Conservation (phyloP, 2,888 invertebrate species). For the Phorcus lineatus region DNA sequence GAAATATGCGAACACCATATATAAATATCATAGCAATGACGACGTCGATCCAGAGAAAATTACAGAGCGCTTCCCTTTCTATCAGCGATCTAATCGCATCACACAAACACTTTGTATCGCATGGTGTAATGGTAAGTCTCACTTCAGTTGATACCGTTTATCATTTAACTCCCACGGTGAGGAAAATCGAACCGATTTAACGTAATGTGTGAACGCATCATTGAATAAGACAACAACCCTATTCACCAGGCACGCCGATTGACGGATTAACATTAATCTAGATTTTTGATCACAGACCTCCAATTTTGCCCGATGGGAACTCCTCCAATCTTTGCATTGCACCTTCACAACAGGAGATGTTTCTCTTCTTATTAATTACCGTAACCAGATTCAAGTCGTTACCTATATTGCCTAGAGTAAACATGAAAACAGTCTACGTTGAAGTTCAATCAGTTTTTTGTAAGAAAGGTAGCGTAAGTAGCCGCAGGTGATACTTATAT, state of each 20-base stretch:
- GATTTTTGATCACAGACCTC: background rate
- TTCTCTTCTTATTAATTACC: conserved; percentile 6
- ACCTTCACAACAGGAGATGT: background rate
- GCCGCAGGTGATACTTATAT: background rate
- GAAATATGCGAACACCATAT: too few relatives aligned
- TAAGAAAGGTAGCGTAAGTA: background rate
- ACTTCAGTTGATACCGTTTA: too few relatives aligned
- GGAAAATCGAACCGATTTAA: conserved; percentile 1
- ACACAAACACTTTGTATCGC: background rate
- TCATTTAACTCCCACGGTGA: conserved; percentile 1
- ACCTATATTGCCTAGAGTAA: background rate
- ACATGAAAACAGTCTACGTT: background rate
- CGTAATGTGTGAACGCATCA: background rate
- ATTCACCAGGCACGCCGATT: background rate
- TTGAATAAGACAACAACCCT: conserved; percentile 1
- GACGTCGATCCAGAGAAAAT: background rate
- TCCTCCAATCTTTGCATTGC: conserved; percentile 8
- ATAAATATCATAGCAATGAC: too few relatives aligned
- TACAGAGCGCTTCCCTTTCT: background rate
- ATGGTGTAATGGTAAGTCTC: background rate
- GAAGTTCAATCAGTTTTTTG: conserved; percentile 9
- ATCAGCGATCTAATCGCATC: background rate
- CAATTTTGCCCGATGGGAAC: background rate
- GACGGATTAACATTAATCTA: conserved; percentile 9
- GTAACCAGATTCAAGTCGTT: conserved; percentile 1